phyloP scores from a whole-genome alignment of 2,113 vertebrate genomes.

The Leptodactylus fuscus region DNA sequence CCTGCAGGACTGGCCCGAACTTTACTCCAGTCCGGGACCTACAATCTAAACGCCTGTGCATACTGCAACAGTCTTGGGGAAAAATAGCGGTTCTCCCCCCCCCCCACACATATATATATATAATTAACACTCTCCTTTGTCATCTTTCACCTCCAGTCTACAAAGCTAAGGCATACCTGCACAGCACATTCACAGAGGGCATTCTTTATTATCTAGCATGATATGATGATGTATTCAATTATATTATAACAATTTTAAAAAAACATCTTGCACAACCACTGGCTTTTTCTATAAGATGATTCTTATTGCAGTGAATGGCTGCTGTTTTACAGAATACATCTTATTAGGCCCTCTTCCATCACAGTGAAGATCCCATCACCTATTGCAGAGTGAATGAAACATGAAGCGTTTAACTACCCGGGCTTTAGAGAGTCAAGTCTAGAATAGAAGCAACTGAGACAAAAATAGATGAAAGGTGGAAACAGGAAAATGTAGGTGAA shows the following conservation, averaged over 20 bases:
- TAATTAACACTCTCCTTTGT: too few relatives aligned
- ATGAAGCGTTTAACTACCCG: slow-evolving; percentile 8
- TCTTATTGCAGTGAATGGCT: neutral
- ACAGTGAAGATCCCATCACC: neutral
- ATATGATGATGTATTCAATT: neutral
- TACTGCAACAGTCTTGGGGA: too few relatives aligned
- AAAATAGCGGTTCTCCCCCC: too few relatives aligned
- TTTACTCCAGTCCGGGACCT: too few relatives aligned
- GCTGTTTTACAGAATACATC: neutral
- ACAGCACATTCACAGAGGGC: neutral
- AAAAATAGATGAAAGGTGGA: slow-evolving; percentile 30
- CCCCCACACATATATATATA: too few relatives aligned
- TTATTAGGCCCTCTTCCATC: neutral
- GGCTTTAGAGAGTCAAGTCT: neutral
- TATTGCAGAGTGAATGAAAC: slow-evolving; percentile 25
- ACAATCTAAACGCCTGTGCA: too few relatives aligned
- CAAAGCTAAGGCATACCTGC: neutral
- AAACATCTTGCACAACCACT: neutral
- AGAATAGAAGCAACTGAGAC: slow-evolving; percentile 11
- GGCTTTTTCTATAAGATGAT: neutral
- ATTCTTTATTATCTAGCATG: neutral
- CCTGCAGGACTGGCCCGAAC: too few relatives aligned
- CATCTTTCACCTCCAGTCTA: neutral
- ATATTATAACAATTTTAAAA: neutral
- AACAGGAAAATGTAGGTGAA: slow-evolving; percentile 32